Evolutionary conservation across 2,113 vertebrate genomes (phyloP).

Genomic region (Rutilus rutilus): DNA sequence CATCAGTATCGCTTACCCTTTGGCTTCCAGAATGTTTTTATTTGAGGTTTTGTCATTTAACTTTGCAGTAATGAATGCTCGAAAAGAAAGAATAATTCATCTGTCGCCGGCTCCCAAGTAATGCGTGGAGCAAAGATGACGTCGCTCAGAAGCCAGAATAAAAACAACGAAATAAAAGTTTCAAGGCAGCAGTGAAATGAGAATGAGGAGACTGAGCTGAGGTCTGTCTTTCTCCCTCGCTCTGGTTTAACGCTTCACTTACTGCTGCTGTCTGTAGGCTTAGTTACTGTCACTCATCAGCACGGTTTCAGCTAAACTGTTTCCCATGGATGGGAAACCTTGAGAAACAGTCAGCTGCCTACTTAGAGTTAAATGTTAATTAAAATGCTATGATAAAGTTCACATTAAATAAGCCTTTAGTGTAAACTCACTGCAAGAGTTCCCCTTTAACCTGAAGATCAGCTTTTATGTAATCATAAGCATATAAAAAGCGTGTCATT

Average conservation of each 20-base stretch:
- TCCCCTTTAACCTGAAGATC: not conserved
- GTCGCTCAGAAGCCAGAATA: not conserved
- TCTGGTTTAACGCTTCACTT: slow-evolving; percentile 2
- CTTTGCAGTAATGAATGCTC: not conserved
- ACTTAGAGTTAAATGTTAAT: not conserved
- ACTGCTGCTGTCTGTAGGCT: slow-evolving; percentile 1
- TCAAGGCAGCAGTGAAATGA: not conserved
- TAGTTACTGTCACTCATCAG: slow-evolving; percentile 23
- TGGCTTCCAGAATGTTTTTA: not conserved
- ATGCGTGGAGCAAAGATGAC: slow-evolving; percentile 5
- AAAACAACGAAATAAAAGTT: not conserved
- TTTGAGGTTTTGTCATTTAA: slow-evolving; percentile 10
- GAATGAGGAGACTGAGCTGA: not conserved
- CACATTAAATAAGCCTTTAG: not conserved
- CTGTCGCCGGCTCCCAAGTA: not conserved
- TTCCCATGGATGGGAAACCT: slow-evolving; percentile 19
- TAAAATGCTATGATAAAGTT: not conserved
- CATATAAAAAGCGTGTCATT: not conserved
- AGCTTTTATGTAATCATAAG: not conserved
- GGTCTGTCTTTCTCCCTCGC: not conserved
- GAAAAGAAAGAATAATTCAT: not conserved
- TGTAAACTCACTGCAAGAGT: not conserved
- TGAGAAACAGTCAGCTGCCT: not conserved
- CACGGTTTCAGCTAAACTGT: slow-evolving; percentile 2
- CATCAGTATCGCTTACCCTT: not conserved